phyloP scores from a whole-genome alignment of 1,140 invertebrate genomes.

The Euborellia annulipes region DNA sequence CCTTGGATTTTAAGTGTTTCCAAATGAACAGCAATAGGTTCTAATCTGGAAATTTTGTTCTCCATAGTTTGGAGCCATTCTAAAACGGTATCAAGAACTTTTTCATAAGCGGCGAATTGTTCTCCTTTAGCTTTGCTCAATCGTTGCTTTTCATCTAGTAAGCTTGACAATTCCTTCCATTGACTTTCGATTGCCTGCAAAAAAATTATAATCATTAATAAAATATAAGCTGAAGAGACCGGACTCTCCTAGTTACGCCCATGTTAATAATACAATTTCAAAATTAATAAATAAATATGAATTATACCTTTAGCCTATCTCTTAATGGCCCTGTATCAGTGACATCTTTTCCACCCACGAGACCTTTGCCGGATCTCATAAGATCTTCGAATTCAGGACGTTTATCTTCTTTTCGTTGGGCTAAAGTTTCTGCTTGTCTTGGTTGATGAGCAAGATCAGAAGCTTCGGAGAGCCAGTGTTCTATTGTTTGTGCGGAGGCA shows the following conservation, averaged over 20 bases:
- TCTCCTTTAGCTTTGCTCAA: constrained; percentile 67
- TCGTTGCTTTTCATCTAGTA: constrained; percentile 68
- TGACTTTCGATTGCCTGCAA: constrained; percentile 57
- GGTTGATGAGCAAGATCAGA: too few relatives aligned
- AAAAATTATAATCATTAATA: too few relatives aligned
- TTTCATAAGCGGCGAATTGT: constrained; percentile 70
- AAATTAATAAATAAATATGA: background rate
- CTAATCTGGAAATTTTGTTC: constrained; percentile 46
- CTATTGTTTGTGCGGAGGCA: constrained; percentile 13
- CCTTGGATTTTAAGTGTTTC: constrained; percentile 68
- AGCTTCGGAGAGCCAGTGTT: too few relatives aligned
- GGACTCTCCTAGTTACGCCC: too few relatives aligned
- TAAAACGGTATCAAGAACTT: constrained; percentile 62
- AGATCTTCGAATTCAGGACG: constrained; percentile 54
- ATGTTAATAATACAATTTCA: too few relatives aligned
- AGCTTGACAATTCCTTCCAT: constrained; percentile 67
- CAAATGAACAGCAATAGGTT: constrained; percentile 72
- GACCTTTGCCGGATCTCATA: constrained; percentile 58
- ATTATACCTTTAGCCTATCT: constrained; percentile 58
- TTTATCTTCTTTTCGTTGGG: constrained; percentile 35
- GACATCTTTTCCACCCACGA: constrained; percentile 77
- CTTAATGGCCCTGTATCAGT: constrained; percentile 73
- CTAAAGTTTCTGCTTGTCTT: constrained; percentile 17
- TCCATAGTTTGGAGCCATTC: constrained; percentile 77
- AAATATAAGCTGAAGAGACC: too few relatives aligned